Base-by-base conservation (phyloP, 2,888 invertebrate genomes). In the Teinopalpus imperialis region DNA sequence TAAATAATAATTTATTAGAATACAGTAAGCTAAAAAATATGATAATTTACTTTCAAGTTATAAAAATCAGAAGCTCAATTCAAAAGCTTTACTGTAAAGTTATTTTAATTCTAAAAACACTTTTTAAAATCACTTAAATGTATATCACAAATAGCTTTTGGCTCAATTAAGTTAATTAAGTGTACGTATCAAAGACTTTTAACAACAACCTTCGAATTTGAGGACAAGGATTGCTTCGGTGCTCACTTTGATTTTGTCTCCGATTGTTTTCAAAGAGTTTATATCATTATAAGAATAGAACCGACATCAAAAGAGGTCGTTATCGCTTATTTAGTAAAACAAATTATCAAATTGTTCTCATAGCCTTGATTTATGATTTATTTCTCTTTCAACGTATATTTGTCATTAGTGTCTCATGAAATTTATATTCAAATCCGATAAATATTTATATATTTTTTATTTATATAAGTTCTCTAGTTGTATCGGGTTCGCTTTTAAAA, bases 161-260 rank as follows among this genome's bases (percentile, higher is more conserved):
- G 6, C 23, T 30, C 30, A 43, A 31, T 43, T 36, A 31, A 36
- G 9, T 43, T 36, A 36, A 29, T 36, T 30, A 43, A 43, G 9
- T 43, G 35, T 29, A 29, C 18, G 30, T 27, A 43, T 43, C 43
- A 43, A 43, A 36, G 43, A 43, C 37, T 43, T 43, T 7, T 4
- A 21, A 26, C 43, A 23, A 31, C 24, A 13, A 30, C 18, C 23
- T 26, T 37, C 24, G 13, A 31, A 31, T 23, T 41, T 37, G 44
- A 26, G 10, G 44, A 44, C 24, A 37, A 16, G 16, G 14, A 30
- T 16, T n/a, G 23, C 10, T 36, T 10, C 24, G 23, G 8, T 23
- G 31, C 29, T 36, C 43, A 36, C 43, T 36, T 44, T 37, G 30
- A 18, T 30, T 36, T 31, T 24, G 16, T 37, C 36, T 24, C 23